phyloP scores from a whole-genome alignment of 2,797 vertebrate species.

The Holocentrus rufus region DNA sequence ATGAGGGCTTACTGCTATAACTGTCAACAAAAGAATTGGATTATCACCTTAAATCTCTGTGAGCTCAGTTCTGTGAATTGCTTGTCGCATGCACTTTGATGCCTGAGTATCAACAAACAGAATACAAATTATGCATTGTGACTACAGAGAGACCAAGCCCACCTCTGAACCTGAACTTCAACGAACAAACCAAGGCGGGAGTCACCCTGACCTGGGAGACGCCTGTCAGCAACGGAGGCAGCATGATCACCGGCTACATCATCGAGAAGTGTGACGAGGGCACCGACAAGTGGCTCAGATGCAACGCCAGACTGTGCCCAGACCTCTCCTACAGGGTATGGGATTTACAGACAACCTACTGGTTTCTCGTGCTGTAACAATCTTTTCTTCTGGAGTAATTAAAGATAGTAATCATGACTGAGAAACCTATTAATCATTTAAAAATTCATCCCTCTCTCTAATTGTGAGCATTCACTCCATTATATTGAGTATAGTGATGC shows the following conservation, averaged over 20 bases:
- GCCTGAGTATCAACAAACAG: not conserved
- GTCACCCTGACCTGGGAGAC: slow-evolving; percentile 96
- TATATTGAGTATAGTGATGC: not conserved
- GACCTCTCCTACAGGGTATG: slow-evolving; percentile 91
- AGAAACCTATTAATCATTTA: not conserved
- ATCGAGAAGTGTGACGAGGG: slow-evolving; percentile 92
- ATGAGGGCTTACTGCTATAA: too few species aligned
- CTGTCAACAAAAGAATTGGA: too few species aligned
- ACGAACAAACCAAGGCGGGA: slow-evolving; percentile 88
- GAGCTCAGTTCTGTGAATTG: not conserved
- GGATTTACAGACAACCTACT: not conserved
- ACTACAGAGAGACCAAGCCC: slow-evolving; percentile 91
- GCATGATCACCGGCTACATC: slow-evolving; percentile 94
- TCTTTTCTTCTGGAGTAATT: not conserved
- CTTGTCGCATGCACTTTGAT: not conserved
- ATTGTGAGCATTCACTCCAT: not conserved
- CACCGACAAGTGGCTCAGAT: slow-evolving; percentile 92
- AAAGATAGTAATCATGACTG: not conserved
- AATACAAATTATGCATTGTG: slow-evolving; percentile 1
- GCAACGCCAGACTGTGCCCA: slow-evolving; percentile 90
- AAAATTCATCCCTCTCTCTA: not conserved
- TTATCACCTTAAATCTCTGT: too few species aligned
- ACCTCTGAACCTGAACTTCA: slow-evolving; percentile 90
- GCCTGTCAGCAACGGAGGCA: slow-evolving; percentile 91
- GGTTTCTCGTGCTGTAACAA: not conserved